Conservation (phyloP, 1,140 invertebrate species). For the Leptopilina clavipes region DNA sequence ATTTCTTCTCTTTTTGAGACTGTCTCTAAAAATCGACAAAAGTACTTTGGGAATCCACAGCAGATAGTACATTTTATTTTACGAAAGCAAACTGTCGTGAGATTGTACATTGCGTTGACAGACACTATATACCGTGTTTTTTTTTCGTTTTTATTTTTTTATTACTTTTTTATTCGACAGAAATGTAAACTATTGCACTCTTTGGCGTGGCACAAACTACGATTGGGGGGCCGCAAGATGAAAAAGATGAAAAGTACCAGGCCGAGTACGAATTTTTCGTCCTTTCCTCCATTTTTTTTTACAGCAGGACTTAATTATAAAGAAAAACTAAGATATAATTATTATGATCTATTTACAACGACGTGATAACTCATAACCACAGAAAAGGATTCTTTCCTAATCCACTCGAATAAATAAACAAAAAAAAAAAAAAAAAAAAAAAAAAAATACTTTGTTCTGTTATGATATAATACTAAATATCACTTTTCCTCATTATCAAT, state of each 20-base stretch:
- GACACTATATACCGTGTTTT: slow-evolving; percentile 9
- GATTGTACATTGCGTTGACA: slow-evolving; percentile 6
- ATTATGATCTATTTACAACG: slow-evolving; percentile 34
- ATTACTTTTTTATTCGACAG: background rate
- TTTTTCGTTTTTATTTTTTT: slow-evolving; percentile 5
- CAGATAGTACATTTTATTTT: background rate
- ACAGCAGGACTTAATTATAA: slow-evolving; percentile 14
- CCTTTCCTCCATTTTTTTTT: background rate
- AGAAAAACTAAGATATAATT: slow-evolving; percentile 26
- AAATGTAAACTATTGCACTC: slow-evolving; percentile 31
- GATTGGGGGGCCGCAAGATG: background rate
- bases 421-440: slow-evolving; percentile 23
- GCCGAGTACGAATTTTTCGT: slow-evolving; percentile 27
- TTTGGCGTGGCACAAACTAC: slow-evolving; percentile 31
- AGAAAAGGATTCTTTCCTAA: slow-evolving; percentile 10
- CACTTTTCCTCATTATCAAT: background rate
- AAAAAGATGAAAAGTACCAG: slow-evolving; percentile 28
- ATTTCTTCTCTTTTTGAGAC: background rate
- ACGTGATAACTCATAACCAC: background rate
- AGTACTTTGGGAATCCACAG: slow-evolving; percentile 22
- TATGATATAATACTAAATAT: background rate
- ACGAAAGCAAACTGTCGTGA: slow-evolving; percentile 7
- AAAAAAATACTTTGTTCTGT: too few relatives aligned
- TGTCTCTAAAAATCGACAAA: slow-evolving; percentile 9
- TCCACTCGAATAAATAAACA: background rate